Percentiles rank a stretch among this genome's conserved stretches.
Conservation (phyloP, 2,113 vertebrate genomes). For the Haliaeetus leucogaster region DNA sequence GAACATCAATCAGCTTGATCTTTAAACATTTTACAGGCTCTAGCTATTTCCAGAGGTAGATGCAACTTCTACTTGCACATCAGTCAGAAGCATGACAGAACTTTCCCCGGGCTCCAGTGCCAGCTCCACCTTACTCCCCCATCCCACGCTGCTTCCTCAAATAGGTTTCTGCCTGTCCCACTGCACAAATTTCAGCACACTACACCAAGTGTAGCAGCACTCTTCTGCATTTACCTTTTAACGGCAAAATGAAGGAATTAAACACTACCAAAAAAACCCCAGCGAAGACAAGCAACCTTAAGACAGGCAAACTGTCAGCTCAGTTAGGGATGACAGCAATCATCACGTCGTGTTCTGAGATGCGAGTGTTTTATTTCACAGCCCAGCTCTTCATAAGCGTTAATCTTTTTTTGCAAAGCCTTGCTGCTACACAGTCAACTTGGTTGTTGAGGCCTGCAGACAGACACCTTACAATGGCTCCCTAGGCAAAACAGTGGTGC, state of each 20-base stretch:
- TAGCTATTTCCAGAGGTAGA: neutral
- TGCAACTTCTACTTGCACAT: neutral
- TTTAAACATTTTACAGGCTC: neutral
- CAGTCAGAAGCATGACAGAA: neutral
- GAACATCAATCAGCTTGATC: neutral
- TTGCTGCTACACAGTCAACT: neutral
- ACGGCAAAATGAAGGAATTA: neutral
- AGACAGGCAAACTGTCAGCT: neutral
- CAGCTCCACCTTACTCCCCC: neutral
- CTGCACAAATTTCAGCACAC: neutral
- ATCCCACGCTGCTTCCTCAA: neutral
- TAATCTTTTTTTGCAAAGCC: neutral
- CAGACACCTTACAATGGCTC: neutral
- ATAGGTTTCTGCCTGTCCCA: neutral
- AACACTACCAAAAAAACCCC: neutral
- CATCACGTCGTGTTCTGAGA: neutral
- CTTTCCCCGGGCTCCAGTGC: neutral
- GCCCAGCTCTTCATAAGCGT: neutral
- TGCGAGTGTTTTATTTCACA: neutral
- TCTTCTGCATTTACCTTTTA: neutral
- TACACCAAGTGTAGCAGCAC: neutral
- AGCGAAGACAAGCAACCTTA: neutral
- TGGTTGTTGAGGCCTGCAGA: neutral
- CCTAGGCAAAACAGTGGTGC: neutral
- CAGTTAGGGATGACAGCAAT: neutral